Evolutionary conservation across 2,113 vertebrate genomes (phyloP).

Genomic region (Oryzias celebensis): DNA sequence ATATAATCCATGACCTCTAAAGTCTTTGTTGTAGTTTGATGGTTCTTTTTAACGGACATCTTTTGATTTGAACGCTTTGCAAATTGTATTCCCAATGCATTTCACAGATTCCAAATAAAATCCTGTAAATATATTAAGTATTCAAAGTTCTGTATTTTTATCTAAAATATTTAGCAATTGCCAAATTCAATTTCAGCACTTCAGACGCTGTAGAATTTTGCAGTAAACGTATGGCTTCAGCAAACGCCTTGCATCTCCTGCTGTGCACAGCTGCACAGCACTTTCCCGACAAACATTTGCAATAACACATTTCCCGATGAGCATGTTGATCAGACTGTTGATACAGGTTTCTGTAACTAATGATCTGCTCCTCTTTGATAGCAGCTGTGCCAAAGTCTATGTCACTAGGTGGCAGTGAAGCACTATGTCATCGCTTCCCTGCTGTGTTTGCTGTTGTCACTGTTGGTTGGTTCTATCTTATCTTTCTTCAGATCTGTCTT

Average conservation of each 20-base stretch:
- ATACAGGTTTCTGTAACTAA: conserved; percentile 28
- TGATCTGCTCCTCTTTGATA: conserved; percentile 8
- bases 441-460: conserved; percentile 60
- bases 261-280: conserved; percentile 15
- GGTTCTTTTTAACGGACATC: too few species aligned
- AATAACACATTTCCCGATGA: conserved; percentile 36
- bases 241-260: conserved; percentile 1
- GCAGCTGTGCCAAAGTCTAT: not conserved
- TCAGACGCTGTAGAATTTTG: conserved; percentile 12
- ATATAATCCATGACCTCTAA: too few species aligned
- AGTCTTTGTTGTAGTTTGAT: too few species aligned
- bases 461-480: conserved; percentile 67
- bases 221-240: conserved; percentile 1
- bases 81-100: too few species aligned
- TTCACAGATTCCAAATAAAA: too few species aligned
- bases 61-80: too few species aligned
- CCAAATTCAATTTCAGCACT: not conserved
- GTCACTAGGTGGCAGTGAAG: conserved; percentile 73
- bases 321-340: conserved; percentile 38
- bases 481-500: conserved; percentile 68
- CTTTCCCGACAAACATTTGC: conserved; percentile 21
- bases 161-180: too few species aligned
- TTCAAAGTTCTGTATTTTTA: too few species aligned
- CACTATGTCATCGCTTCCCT: conserved; percentile 9
- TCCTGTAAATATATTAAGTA: too few species aligned